phyloP scores from a whole-genome alignment of 2,113 vertebrate genomes.

The Heterotis niloticus region DNA sequence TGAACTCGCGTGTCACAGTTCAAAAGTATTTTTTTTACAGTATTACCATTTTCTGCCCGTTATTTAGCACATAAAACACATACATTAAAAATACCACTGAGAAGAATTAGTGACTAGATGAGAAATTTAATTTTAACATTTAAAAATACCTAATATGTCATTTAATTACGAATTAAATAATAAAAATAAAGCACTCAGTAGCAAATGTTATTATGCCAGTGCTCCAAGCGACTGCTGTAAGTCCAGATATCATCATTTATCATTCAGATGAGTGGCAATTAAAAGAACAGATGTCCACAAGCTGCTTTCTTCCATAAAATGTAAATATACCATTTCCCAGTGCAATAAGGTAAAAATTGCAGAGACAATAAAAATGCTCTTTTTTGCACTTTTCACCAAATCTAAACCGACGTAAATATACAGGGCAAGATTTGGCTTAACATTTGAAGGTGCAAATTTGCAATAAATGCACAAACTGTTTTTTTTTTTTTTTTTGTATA shows the following conservation, averaged over 20 bases:
- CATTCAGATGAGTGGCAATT: conserved; percentile 54
- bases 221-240: conserved; percentile 49
- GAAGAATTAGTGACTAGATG: too few relatives aligned
- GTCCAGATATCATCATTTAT: conserved; percentile 49
- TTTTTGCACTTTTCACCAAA: conserved; percentile 11
- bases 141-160: neutral
- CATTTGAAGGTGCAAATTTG: neutral
- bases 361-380: conserved; percentile 27
- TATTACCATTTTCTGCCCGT: neutral
- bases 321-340: conserved; percentile 49
- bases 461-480: too few relatives aligned
- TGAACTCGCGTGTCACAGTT: neutral
- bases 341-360: conserved; percentile 44
- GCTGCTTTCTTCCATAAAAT: conserved; percentile 54
- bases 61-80: neutral
- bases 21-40: neutral
- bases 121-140: neutral
- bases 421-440: neutral
- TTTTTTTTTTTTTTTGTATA: too few relatives aligned
- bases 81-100: neutral
- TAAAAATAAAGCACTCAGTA: conserved; percentile 45
- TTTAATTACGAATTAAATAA: conserved; percentile 40
- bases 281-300: conserved; percentile 64
- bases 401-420: neutral
- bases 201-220: conserved; percentile 57